Conservation (phyloP, 2,797 vertebrate genomes). For the Bradypus variegatus region DNA sequence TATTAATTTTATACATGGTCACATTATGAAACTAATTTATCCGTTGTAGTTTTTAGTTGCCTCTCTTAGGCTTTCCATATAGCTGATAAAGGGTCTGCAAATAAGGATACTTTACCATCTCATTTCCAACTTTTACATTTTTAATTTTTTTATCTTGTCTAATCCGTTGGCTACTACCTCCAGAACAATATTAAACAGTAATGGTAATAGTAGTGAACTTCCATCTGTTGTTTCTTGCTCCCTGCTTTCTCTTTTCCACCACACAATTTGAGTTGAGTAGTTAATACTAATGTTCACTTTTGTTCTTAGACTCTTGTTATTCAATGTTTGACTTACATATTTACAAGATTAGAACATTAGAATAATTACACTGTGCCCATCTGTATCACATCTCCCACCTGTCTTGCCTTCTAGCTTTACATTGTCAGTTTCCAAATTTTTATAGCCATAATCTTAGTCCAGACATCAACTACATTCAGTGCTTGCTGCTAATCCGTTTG, state of each 20-base stretch:
- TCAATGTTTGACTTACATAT: background rate
- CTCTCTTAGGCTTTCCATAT: background rate
- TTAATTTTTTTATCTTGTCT: background rate
- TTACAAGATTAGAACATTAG: background rate
- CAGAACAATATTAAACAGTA: background rate
- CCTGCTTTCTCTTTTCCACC: background rate
- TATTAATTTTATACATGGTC: background rate
- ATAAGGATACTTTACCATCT: background rate
- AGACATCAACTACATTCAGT: background rate
- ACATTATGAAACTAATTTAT: background rate
- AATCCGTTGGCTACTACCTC: background rate
- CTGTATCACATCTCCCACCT: background rate
- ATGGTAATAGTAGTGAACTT: background rate
- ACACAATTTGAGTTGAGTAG: background rate
- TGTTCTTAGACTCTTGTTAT: background rate
- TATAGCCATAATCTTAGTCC: background rate
- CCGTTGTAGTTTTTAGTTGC: background rate
- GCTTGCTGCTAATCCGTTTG: background rate
- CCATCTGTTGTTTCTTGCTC: background rate
- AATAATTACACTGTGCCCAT: background rate
- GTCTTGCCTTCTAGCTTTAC: background rate
- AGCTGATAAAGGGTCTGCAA: background rate
- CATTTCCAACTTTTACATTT: background rate
- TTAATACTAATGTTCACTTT: background rate
- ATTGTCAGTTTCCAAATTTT: background rate